Evolutionary conservation across 1,140 invertebrate genomes (phyloP).

Genomic region (Luehdorfia chinensis): DNA sequence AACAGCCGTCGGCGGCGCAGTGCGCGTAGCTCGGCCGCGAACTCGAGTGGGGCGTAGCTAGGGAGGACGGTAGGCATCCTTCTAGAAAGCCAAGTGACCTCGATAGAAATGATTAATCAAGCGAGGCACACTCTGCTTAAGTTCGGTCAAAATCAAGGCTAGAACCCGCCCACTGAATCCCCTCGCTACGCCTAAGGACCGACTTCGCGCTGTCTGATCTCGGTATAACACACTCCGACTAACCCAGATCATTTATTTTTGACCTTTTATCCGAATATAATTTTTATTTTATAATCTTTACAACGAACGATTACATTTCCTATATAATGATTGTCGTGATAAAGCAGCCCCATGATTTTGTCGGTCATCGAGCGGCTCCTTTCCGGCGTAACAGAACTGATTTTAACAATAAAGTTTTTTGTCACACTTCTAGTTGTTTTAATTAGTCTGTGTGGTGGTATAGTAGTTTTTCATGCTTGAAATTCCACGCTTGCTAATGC

Average conservation of each 20-base stretch:
- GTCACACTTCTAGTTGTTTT: conserved; percentile 63
- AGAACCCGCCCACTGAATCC: neutral
- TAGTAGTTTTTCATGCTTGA: conserved; percentile 46
- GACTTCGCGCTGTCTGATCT: conserved; percentile 62
- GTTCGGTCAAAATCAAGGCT: neutral
- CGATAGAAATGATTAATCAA: neutral
- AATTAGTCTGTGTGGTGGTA: conserved; percentile 57
- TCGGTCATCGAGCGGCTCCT: conserved; percentile 54
- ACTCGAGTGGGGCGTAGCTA: conserved; percentile 10
- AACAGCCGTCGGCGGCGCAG: conserved; percentile 76
- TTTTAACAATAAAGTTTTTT: conserved; percentile 73
- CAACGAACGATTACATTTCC: conserved; percentile 21
- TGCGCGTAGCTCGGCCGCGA: conserved; percentile 67
- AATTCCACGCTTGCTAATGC: conserved; percentile 63
- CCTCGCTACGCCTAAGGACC: conserved; percentile 15
- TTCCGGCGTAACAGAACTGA: conserved; percentile 71
- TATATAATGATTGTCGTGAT: conserved; percentile 45
- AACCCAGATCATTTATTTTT: conserved; percentile 69
- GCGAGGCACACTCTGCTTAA: neutral
- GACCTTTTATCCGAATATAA: conserved; percentile 36
- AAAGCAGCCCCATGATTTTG: conserved; percentile 35
- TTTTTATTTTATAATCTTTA: conserved; percentile 59
- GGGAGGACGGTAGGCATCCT: neutral
- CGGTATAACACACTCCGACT: conserved; percentile 70
- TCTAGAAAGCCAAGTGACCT: neutral